Evolutionary conservation across 1,140 invertebrate species (phyloP), one percentile per base, ranked within the genome.

Genomic region (Temnothorax longispinosus): DNA sequence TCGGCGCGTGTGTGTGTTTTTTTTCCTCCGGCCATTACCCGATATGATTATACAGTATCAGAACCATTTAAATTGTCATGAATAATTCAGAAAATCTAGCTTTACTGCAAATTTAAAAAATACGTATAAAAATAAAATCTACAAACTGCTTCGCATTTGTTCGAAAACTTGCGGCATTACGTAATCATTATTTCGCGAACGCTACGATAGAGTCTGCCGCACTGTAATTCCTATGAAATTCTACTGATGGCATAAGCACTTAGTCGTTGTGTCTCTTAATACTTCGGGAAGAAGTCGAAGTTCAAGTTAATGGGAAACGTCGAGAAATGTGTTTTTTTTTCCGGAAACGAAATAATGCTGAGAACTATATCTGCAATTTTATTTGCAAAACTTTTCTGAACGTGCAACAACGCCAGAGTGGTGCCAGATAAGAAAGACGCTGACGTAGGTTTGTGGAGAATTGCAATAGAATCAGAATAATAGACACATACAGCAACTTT

Each of bases 361-460:
- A 67, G 32, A 54, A 44, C 13, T 18, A 80, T 54, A 80, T 54
- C 18, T 35, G 47, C 47, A n/a, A 80, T 80, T 54, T 81, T 71
- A 81, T 71, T 71, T 71, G 65, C 18, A 44, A 69, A 71, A 56
- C 38, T 81, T 81, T 5, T 35, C 13, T 41, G 50, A n/a, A 56
- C 21, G 15, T 27, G 72, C 21, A 64, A 81, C 64, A 81, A 71
- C n/a, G 18, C n/a, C 60, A 21, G 54, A 80, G 52, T 44, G 38
- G 8, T 44, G 41, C 38, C 78, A 41, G 13, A 72, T 35, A 74
- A 47, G n/a, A 65, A 60, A 65, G 60, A 87, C 41, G 47, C 35
- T 5, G 47, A 38, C 10, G 41, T 38, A 87, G 78, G 64, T 84
- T 87, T 85, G 41, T 27, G 11, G 41, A 71, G n/a, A 87, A 75